Evolutionary conservation across 2,113 vertebrate genomes (phyloP), one percentile per base, ranked within the genome.

Genomic region (Chitala chitala): DNA sequence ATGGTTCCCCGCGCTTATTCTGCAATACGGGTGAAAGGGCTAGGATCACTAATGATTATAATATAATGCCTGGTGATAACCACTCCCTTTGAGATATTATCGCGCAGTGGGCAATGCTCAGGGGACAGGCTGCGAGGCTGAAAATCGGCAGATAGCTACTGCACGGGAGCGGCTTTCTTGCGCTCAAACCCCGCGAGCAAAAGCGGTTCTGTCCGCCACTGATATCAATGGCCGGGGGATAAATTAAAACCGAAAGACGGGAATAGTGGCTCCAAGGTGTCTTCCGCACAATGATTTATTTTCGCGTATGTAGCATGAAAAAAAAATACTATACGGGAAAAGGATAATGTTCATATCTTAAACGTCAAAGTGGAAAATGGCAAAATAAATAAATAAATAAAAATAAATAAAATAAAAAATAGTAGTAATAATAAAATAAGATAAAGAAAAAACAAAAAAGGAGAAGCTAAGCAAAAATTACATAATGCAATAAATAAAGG

Each of bases 21-120:
- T 86, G 89, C 86, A 87, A 84, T 82, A 77, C 77, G 82, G 89
- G 89, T 90, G 88, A 91, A 91, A 88, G 87, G 88, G 86, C 88
- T 74, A 79, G 86, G 86, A 88, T 91, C 87, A 88, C 87, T 90
- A 87, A 90, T 92, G 87, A 91, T 92, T 89, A 87, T 84, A 89
- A 89, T 89, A 91, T 89, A 89, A 92, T 87, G 87, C 86, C 85
- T 78, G 80, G 85, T 83, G 89, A 90, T 90, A 91, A 90, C 83
- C 89, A 86, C 85, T 89, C 87, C 87, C 84, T 89, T 77, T 85
- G 88, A 90, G 89, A 91, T 91, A 87, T 86, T 83, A 91, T 90
- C 89, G 75, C 80, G 83, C 85, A 79, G 83, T 82, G 86, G 85
- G 84, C 86, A 87, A 86, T 74, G 84, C 89, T 89, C 88, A 73